Base-by-base conservation (phyloP, 2,888 invertebrate genomes). In the Clunio marinus region DNA sequence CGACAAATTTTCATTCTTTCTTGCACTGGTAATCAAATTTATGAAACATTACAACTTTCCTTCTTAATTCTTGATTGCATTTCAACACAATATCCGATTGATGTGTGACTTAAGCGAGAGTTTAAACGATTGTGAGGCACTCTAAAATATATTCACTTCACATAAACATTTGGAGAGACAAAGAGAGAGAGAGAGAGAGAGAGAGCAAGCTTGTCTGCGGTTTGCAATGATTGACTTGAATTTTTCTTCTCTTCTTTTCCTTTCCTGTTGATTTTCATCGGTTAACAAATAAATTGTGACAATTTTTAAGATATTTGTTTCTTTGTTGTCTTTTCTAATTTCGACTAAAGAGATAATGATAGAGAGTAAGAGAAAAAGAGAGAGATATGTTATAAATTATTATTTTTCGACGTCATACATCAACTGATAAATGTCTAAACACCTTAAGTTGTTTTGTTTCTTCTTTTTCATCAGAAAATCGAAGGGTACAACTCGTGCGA, bases 1-100 rank as follows among this genome's bases (percentile, higher is more conserved):
- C 57, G 45, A 25, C 32, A 32, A 7, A 66, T 55, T 66, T 66
- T 66, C 66, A 66, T 66, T 51, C n/a, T 57, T 57, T 15, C 17
- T 22, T 22, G 51, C 17, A n/a, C 17, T 51, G 51, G n/a, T n/a
- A 51, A 8, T 10, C 10, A 51, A 25, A 25, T 57, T 13, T 5
- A 57, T 57, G 4, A 2, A 10, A 15, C n/a, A 2, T 57, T 24
- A 13, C 4, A 5, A 7, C n/a, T 57, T 22, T 27, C 25, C 13
- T 57, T 57, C 17, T 57, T n/a, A 27, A 27, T n/a, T n/a, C n/a
- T n/a, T n/a, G n/a, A n/a, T n/a, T n/a, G n/a, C n/a, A n/a, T n/a
- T n/a, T n/a, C n/a, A n/a, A n/a, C 20, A 17, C 20, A 51, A 7
- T 17, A 22, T 51, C 3, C 2, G 4, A 20, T 2, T 51, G 4